phyloP scores from a whole-genome alignment of 2,888 invertebrate genomes.

The Dynastes hyllus region DNA sequence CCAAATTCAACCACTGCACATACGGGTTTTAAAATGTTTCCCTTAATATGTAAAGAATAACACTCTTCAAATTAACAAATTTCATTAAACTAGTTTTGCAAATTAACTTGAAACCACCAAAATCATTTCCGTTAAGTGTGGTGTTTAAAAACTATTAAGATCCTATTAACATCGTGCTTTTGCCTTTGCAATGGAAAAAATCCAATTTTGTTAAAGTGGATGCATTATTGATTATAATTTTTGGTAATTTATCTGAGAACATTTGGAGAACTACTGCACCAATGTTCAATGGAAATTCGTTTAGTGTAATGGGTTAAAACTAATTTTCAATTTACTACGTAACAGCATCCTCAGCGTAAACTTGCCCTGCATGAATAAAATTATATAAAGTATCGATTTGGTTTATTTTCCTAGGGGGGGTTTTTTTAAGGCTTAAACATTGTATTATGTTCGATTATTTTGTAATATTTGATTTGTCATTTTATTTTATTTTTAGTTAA shows the following conservation, averaged over 20 bases:
- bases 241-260: not conserved
- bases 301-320: conserved; percentile 19
- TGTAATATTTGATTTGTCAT: not conserved
- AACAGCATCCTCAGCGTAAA: not conserved
- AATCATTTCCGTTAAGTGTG: not conserved
- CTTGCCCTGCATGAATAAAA: conserved; percentile 1
- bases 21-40: not conserved
- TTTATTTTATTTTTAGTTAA: not conserved
- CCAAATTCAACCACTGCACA: not conserved
- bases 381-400: conserved; percentile 19
- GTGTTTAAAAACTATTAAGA: not conserved
- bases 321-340: conserved; percentile 7
- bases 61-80: not conserved
- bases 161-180: not conserved
- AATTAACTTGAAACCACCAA: not conserved
- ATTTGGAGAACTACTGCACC: not conserved
- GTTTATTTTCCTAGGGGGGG: conserved; percentile 1
- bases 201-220: not conserved
- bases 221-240: not conserved
- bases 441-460: not conserved
- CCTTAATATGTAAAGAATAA: not conserved
- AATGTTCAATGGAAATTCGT: not conserved
- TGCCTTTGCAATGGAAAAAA: no score
- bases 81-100: not conserved
- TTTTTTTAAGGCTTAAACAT: no score